Conservation (phyloP, 1,140 invertebrate genomes). For the Bombyx mori region ASM3026992v2 NC_085123.1:16465001-16465500, state of each 20-base stretch:
- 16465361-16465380: no score
- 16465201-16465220: no score
- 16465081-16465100: constrained; percentile 33
- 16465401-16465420: constrained; percentile 39
- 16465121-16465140: no score
- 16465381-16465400: constrained; percentile 47
- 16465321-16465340: constrained; percentile 48
- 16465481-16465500: constrained; percentile 58
- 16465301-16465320: constrained; percentile 42
- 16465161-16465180: no score
- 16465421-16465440: neutral
- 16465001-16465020: constrained; percentile 66
- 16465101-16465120: constrained; percentile 25
- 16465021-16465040: constrained; percentile 43
- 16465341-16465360: no score
- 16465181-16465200: no score
- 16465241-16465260: no score
- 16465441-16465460: constrained; percentile 35
- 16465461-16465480: constrained; percentile 51
- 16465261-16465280: no score
- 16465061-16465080: no score
- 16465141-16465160: no score
- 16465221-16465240: no score
- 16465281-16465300: constrained; percentile 6
- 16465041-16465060: constrained; percentile 5